A percentile compares a stretch with the other conserved stretches of the same genome.
Conservation (phyloP, 2,888 invertebrate species). For the Ennomos fuscantarius region DNA sequence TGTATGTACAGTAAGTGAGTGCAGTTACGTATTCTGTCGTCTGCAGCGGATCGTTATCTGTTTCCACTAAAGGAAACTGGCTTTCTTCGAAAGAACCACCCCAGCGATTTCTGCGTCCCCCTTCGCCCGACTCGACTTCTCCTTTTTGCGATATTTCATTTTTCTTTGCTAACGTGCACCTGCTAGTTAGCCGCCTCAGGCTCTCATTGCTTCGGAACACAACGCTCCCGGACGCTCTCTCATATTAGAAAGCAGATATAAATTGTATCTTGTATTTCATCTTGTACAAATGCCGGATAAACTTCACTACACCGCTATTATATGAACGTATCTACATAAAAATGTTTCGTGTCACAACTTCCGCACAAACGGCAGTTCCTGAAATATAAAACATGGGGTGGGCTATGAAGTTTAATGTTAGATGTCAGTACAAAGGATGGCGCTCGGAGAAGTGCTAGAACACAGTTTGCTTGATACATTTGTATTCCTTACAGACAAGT, state of each 20-base stretch:
- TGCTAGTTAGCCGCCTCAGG: conserved; percentile 79
- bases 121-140: conserved; percentile 66
- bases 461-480: conserved; percentile 77
- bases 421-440: conserved; percentile 74
- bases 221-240: conserved; percentile 46
- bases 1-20: conserved; percentile 71
- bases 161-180: conserved; percentile 81
- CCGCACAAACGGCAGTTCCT: conserved; percentile 36
- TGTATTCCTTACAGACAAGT: conserved; percentile 82
- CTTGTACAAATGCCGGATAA: conserved; percentile 17
- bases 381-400: conserved; percentile 50
- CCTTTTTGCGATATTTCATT: conserved; percentile 83
- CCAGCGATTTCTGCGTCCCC: conserved; percentile 66
- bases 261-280: conserved; percentile 44
- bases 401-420: conserved; percentile 76
- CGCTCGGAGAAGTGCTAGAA: conserved; percentile 60
- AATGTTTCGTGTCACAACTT: conserved; percentile 32
- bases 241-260: conserved; percentile 46
- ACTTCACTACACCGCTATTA: conserved; percentile 28
- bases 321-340: conserved; percentile 34
- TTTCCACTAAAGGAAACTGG: conserved; percentile 84
- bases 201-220: conserved; percentile 60
- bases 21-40: conserved; percentile 83
- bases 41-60: conserved; percentile 84
- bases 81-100: conserved; percentile 81